Evolutionary conservation across 2,113 vertebrate species (phyloP).

Genomic region (rabbit (Oryctolagus cuniculus)): DNA sequence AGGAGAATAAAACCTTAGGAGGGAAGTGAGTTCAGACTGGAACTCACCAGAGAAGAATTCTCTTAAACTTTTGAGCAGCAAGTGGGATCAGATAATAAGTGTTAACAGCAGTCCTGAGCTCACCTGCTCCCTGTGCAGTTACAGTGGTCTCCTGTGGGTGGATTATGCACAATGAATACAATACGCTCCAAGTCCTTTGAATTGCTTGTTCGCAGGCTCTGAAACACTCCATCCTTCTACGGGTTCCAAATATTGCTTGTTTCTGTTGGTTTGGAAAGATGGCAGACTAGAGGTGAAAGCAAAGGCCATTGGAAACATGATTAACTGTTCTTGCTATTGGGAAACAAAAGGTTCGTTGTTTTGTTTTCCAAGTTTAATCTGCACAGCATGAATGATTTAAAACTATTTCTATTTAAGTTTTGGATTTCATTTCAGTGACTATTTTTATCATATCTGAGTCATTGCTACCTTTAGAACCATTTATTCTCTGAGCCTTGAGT

Average conservation of each 20-base stretch:
- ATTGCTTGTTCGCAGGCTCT: neutral
- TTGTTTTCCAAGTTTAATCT: constrained; percentile 4
- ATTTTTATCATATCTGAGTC: neutral
- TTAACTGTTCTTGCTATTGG: neutral
- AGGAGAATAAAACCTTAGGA: neutral
- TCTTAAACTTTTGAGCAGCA: neutral
- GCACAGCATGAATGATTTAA: neutral
- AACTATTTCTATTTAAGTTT: neutral
- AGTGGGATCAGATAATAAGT: neutral
- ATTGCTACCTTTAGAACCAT: neutral
- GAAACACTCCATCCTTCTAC: neutral
- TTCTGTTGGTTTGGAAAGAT: neutral
- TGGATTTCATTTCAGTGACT: neutral
- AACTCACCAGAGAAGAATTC: neutral
- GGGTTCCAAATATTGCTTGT: neutral
- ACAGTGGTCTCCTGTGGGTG: neutral
- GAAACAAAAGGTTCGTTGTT: neutral
- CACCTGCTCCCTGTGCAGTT: neutral
- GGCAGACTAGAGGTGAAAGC: neutral
- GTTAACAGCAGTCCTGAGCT: neutral
- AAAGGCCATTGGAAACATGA: neutral
- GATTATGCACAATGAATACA: neutral
- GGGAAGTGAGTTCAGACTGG: neutral
- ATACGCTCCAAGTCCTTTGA: neutral
- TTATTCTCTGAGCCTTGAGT: constrained; percentile 27